These are phyloP conservation scores for Zaprionus ornatus DNA, from an alignment of 1,140 invertebrate species.

Conservation along the genomic window DNA sequence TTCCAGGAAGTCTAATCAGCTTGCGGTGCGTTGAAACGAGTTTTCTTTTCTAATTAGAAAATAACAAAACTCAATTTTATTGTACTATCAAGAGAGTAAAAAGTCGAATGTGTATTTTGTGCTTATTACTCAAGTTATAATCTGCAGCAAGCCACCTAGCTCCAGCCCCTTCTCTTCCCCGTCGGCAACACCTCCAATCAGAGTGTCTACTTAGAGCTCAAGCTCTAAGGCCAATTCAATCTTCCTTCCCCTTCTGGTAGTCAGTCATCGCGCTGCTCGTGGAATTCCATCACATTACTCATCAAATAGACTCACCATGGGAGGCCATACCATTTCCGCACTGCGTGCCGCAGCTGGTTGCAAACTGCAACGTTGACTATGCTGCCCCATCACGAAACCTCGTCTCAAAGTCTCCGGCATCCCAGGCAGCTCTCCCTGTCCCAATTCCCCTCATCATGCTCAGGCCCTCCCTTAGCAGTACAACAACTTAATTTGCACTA, in stretches of 20 bases:
- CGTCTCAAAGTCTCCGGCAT: background rate
- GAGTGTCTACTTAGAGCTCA: background rate
- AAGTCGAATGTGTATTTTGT: constrained; percentile 30
- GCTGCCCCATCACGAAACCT: constrained; percentile 47
- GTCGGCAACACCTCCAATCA: constrained; percentile 11
- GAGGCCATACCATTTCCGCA: constrained; percentile 52
- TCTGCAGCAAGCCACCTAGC: background rate
- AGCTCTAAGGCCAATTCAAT: constrained; percentile 1
- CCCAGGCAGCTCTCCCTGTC: background rate
- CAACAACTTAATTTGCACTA: constrained; percentile 77
- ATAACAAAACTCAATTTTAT: background rate
- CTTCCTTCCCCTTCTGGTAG: background rate
- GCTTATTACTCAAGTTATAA: constrained; percentile 37
- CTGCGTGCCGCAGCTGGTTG: constrained; percentile 38
- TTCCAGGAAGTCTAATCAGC: no score
- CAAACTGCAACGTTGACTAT: constrained; percentile 73
- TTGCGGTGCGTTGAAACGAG: background rate
- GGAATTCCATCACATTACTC: constrained; percentile 31
- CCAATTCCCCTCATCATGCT: background rate
- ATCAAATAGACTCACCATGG: constrained; percentile 48
- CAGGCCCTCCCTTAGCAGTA: constrained; percentile 11
- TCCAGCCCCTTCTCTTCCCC: background rate
- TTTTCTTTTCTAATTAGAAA: background rate
- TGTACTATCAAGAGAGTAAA: background rate
- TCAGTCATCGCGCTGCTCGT: background rate